Conservation (phyloP, 2,113 vertebrate species). For the Hymenochirus boettgeri region DNA sequence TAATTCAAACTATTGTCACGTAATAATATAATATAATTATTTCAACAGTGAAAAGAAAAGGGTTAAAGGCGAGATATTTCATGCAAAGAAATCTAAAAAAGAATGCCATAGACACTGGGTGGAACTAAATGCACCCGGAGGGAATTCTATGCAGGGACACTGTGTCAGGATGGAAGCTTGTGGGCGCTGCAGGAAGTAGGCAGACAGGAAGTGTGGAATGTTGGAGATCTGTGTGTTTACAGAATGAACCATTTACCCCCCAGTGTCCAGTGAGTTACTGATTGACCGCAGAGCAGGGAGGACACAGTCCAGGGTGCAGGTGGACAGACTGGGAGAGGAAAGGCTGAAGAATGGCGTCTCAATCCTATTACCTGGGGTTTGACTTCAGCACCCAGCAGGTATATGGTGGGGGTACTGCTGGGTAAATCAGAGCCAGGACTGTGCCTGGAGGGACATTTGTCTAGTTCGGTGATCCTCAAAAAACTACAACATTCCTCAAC, state of each 20-base stretch:
- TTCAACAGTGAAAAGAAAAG: no score
- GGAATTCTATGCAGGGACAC: slow-evolving; percentile 10
- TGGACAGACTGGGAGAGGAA: neutral
- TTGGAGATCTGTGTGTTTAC: neutral
- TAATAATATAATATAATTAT: no score
- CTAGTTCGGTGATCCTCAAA: no score
- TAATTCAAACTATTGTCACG: no score
- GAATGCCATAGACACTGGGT: no score
- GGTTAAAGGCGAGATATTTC: no score
- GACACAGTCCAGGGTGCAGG: neutral
- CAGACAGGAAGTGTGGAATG: neutral
- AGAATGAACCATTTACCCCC: slow-evolving; percentile 8
- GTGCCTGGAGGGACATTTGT: no score
- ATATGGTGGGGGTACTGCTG: slow-evolving; percentile 13
- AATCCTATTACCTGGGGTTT: slow-evolving; percentile 73
- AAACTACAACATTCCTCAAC: no score
- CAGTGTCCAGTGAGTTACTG: slow-evolving; percentile 10
- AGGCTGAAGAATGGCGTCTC: slow-evolving; percentile 14
- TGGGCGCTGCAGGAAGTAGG: slow-evolving; percentile 7
- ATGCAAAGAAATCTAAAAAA: no score
- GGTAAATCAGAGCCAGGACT: no score
- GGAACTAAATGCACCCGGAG: no score
- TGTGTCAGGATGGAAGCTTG: slow-evolving; percentile 18
- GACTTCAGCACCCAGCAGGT: slow-evolving; percentile 97
- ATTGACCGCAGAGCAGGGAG: slow-evolving; percentile 11